These are phyloP conservation scores for Tethea ocularis DNA, from an alignment of 2,888 invertebrate genomes.

Conservation along the genomic window DNA sequence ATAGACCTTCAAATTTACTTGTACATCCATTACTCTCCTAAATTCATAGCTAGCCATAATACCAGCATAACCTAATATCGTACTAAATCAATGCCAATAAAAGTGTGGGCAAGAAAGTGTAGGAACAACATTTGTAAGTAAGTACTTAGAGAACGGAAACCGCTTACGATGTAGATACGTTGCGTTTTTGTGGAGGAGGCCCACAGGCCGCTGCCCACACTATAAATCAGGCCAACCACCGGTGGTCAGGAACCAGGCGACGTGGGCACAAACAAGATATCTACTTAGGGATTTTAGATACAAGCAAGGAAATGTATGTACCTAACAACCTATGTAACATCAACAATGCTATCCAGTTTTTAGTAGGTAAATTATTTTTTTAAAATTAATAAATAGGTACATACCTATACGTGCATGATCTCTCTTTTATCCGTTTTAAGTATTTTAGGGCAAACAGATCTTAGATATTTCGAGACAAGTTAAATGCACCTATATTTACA, in stretches of 20 bases:
- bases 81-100: constrained; percentile 32
- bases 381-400: too few relatives aligned
- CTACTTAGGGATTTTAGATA: neutral
- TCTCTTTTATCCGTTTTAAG: too few relatives aligned
- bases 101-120: constrained; percentile 45
- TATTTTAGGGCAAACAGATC: too few relatives aligned
- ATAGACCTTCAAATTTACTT: too few relatives aligned
- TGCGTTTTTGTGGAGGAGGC: constrained; percentile 55
- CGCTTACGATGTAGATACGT: constrained; percentile 46
- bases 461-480: too few relatives aligned
- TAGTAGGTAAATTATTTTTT: too few relatives aligned
- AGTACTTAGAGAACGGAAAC: constrained; percentile 43
- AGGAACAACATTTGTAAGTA: constrained; percentile 42
- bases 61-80: constrained; percentile 17
- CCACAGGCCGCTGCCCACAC: constrained; percentile 31
- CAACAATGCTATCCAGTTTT: neutral
- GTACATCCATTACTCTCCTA: too few relatives aligned
- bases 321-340: neutral
- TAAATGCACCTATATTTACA: too few relatives aligned
- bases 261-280: constrained; percentile 20
- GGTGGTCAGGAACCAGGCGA: constrained; percentile 41
- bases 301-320: neutral
- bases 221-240: constrained; percentile 63
- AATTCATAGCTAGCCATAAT: neutral
- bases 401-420: too few relatives aligned